phyloP scores from a whole-genome alignment of 1,140 invertebrate genomes.

The Drosophila virilis region DNA sequence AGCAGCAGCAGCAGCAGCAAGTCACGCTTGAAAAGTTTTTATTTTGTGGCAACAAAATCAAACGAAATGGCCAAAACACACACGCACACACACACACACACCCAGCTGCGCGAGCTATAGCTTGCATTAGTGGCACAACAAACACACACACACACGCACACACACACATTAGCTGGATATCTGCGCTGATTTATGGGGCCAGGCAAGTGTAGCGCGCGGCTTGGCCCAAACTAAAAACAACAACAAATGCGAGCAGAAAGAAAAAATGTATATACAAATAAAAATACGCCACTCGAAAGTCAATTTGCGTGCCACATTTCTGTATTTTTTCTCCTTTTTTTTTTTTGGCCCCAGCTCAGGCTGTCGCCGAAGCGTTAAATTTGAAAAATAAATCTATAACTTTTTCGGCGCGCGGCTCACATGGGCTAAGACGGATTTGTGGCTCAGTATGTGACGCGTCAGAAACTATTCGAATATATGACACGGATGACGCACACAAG shows the following conservation, averaged over 20 bases:
- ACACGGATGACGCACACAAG: conserved; percentile 42
- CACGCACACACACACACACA: conserved; percentile 19
- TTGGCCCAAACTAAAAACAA: conserved; percentile 30
- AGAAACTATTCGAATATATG: conserved; percentile 46
- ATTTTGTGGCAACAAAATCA: conserved; percentile 79
- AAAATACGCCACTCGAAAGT: conserved; percentile 65
- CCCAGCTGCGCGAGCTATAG: conserved; percentile 50
- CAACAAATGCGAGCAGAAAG: conserved; percentile 13
- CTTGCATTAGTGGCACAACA: conserved; percentile 60
- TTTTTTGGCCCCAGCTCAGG: conserved; percentile 53
- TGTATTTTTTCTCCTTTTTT: conserved; percentile 2
- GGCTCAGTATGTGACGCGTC: conserved; percentile 43
- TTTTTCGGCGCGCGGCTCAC: conserved; percentile 6
- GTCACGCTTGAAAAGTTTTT: conserved; percentile 81
- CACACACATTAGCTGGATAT: conserved; percentile 51
- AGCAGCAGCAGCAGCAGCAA: conserved; percentile 50
- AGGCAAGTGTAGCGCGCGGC: conserved; percentile 11
- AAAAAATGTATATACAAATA: not conserved
- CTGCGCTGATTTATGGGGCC: conserved; percentile 71
- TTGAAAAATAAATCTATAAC: conserved; percentile 67
- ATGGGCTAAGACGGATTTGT: conserved; percentile 59
- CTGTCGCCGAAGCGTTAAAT: conserved; percentile 74
- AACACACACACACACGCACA: conserved; percentile 38
- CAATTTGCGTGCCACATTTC: conserved; percentile 79
- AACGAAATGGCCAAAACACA: conserved; percentile 67